A percentile compares a stretch with the other conserved stretches of the same genome.
These are phyloP conservation scores for Serripes groenlandicus DNA, from an alignment of 2,888 invertebrate genomes.

Conservation along the genomic window DNA sequence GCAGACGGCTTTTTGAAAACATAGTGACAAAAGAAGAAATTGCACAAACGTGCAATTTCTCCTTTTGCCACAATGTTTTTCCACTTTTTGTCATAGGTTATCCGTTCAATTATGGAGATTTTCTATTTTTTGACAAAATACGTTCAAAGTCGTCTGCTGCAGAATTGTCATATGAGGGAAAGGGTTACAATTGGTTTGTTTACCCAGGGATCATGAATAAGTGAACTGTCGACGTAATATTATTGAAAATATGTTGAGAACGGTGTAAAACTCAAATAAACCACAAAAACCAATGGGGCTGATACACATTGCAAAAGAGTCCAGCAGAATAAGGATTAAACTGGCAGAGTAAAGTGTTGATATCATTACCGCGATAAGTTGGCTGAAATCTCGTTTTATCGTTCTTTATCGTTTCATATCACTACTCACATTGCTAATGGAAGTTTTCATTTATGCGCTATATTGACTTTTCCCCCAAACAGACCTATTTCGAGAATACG, in stretches of 20 bases:
- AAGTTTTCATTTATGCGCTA: neutral
- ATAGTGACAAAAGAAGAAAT: too few relatives aligned
- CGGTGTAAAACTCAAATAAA: neutral
- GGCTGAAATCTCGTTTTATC: neutral
- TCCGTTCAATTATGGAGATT: too few relatives aligned
- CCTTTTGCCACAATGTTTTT: too few relatives aligned
- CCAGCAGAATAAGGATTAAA: neutral
- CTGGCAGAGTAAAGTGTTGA: too few relatives aligned
- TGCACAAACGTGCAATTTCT: too few relatives aligned
- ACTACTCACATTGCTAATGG: conserved; percentile 9
- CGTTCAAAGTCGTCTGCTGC: too few relatives aligned
- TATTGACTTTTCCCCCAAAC: neutral
- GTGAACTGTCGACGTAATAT: too few relatives aligned
- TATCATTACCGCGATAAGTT: neutral
- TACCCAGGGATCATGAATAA: neutral
- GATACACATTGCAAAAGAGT: neutral
- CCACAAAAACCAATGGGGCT: neutral
- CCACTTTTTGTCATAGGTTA: too few relatives aligned
- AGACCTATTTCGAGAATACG: neutral
- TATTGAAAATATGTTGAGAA: neutral
- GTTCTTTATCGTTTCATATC: neutral
- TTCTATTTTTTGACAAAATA: too few relatives aligned
- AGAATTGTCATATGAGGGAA: too few relatives aligned
- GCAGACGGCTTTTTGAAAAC: too few relatives aligned
- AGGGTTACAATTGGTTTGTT: neutral